phyloP scores from a whole-genome alignment of 1,140 invertebrate genomes.

The Ectropis grisescens region DNA sequence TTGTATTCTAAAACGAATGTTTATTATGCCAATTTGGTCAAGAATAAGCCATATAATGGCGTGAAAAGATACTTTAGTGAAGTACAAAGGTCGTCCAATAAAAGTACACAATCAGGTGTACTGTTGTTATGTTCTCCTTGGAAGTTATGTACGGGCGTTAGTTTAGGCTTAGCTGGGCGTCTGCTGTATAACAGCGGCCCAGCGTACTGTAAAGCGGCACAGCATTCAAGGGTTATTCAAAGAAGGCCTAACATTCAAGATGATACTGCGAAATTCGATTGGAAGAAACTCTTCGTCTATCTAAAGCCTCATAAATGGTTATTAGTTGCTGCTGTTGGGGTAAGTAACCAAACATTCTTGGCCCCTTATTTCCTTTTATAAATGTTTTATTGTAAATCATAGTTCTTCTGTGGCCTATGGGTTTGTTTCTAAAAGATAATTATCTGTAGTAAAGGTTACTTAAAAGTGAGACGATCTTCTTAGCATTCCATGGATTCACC shows the following conservation, averaged over 20 bases:
- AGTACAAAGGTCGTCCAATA: conserved; percentile 26
- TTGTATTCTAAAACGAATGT: conserved; percentile 30
- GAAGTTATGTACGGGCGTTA: conserved; percentile 53
- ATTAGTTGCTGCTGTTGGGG: conserved; percentile 43
- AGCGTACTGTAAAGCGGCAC: conserved; percentile 41
- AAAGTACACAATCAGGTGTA: conserved; percentile 27
- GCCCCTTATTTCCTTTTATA: too few relatives aligned
- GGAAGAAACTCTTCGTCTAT: conserved; percentile 44
- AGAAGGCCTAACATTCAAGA: conserved; percentile 41
- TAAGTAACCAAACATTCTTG: conserved; percentile 31
- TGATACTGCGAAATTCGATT: conserved; percentile 57
- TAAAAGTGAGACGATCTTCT: too few relatives aligned
- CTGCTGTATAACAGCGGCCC: conserved; percentile 31
- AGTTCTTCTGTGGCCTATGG: too few relatives aligned
- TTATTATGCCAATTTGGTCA: conserved; percentile 34
- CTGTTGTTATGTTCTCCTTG: conserved; percentile 43
- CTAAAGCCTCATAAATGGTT: conserved; percentile 48
- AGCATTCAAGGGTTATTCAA: conserved; percentile 36
- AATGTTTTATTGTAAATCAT: too few relatives aligned
- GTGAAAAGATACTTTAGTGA: conserved; percentile 38
- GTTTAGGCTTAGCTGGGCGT: conserved; percentile 44
- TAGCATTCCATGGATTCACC: too few relatives aligned
- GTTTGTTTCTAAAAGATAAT: too few relatives aligned
- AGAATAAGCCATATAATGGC: conserved; percentile 36
- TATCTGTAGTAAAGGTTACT: too few relatives aligned